Conservation (phyloP, 1,140 invertebrate species). For the Oncopodura yosiiana region DNA sequence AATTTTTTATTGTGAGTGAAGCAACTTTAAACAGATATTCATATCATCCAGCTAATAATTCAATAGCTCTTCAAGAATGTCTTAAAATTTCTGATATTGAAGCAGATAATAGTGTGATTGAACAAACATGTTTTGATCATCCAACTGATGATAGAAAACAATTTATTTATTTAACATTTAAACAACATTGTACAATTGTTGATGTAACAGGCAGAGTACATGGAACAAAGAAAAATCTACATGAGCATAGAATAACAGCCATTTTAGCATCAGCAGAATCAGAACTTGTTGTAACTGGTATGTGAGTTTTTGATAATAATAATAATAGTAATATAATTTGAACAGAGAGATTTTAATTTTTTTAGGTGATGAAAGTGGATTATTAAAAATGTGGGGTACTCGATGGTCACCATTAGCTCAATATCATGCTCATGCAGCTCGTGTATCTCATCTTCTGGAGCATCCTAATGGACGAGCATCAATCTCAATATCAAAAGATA, state of each 20-base stretch:
- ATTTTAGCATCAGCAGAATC: constrained; percentile 21
- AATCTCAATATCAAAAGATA: constrained; percentile 25
- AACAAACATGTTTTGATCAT: constrained; percentile 24
- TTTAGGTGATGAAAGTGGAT: no score
- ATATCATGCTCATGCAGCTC: constrained; percentile 15
- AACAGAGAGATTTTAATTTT: neutral
- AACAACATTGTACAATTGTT: constrained; percentile 23
- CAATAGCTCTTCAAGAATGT: constrained; percentile 23
- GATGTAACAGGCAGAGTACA: constrained; percentile 30
- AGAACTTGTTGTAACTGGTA: constrained; percentile 31
- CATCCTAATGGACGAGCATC: constrained; percentile 29
- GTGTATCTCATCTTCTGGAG: constrained; percentile 23
- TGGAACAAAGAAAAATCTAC: constrained; percentile 29
- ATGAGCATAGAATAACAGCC: constrained; percentile 22
- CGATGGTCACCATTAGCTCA: constrained; percentile 15
- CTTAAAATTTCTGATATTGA: constrained; percentile 31
- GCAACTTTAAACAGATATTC: constrained; percentile 27
- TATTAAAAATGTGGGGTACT: constrained; percentile 28
- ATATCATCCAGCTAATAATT: constrained; percentile 23
- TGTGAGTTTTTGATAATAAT: constrained; percentile 8
- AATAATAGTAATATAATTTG: no score
- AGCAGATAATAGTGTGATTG: constrained; percentile 20
- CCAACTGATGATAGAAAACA: constrained; percentile 30
- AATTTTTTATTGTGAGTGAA: constrained; percentile 25
- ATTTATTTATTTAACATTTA: constrained; percentile 32